Conservation (phyloP, 2,113 vertebrate genomes). For the Sarotherodon lohbergeri region DNA sequence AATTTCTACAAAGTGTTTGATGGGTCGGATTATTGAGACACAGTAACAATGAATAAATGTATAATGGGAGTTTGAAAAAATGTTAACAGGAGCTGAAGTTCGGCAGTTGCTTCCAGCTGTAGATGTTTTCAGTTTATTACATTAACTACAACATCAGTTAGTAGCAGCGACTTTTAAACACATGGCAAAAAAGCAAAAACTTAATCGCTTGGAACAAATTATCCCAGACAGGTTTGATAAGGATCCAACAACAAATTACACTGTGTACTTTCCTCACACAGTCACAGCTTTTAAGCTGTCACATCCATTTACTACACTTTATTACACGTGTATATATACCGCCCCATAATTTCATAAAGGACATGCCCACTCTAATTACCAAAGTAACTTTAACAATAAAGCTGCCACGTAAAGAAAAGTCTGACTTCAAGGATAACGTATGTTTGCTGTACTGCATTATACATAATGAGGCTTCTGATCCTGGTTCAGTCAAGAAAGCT, state of each 20-base stretch:
- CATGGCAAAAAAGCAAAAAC: not conserved
- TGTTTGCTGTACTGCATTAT: not conserved
- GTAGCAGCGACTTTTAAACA: not conserved
- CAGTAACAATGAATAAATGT: not conserved
- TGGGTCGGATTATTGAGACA: not conserved
- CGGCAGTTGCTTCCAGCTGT: not conserved
- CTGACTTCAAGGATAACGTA: not conserved
- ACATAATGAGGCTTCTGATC: not conserved
- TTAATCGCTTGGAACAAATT: not conserved
- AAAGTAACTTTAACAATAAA: not conserved
- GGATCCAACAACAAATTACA: not conserved
- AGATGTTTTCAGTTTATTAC: not conserved
- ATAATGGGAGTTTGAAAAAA: not conserved
- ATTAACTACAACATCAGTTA: not conserved
- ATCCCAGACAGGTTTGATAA: not conserved
- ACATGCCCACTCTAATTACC: not conserved
- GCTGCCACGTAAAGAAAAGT: not conserved
- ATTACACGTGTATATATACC: accelerated
- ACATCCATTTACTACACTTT: not conserved
- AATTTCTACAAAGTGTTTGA: not conserved
- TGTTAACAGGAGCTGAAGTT: not conserved
- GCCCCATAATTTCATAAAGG: not conserved
- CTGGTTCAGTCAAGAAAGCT: not conserved
- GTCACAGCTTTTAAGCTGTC: not conserved
- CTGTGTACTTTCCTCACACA: not conserved